Base-by-base conservation (phyloP, 2,113 vertebrate genomes). In the Climacteris rufus region DNA sequence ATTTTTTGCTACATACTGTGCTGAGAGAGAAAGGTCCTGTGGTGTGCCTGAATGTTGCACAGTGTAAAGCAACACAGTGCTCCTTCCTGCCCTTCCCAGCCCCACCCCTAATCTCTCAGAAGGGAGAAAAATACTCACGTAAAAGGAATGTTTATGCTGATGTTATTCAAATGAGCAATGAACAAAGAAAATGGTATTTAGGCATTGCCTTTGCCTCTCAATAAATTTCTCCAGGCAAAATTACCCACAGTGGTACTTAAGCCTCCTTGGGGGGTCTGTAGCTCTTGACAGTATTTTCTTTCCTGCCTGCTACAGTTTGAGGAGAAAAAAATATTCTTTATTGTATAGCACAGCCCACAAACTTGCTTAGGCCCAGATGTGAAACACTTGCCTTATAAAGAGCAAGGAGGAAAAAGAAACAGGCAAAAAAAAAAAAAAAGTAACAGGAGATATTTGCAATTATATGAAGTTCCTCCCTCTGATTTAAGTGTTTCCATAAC, bases 211-310 rank as follows among this genome's bases (percentile, higher is more conserved):
- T 94, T 78, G 17, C 59, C 86, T 91, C 80, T 64, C 91, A 75
- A 18, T 82, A 37, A 70, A 76, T 77, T 89, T 76, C 49, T 77
- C 50, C 59, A 75, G 70, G 75, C 64, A 89, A 96, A 92, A 68
- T 92, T 50, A 53, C 33, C 24, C 71, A 33, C 60, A 45, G 18
- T 57, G 54, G 39, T 90, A 50, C 81, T 65, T 84, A 61, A 75
- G 37, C 11, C 82, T 88, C 52, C 49, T 47, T 6, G 17, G 93
- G 92, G 80, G 25, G 69, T 78, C 84, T 52, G 10, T 25, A 78
- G 71, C 42, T 96, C 35, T 76, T 92, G 91, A n/a, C 28, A 65
- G 22, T 68, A 82, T 94, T 96, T 95, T 79, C 42, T 95, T 94
- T 92, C 63, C 49, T 93, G 35, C 54, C 33, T 89, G 59, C n/a